phyloP scores from a whole-genome alignment of 2,113 vertebrate species.

The Strix aluco region DNA sequence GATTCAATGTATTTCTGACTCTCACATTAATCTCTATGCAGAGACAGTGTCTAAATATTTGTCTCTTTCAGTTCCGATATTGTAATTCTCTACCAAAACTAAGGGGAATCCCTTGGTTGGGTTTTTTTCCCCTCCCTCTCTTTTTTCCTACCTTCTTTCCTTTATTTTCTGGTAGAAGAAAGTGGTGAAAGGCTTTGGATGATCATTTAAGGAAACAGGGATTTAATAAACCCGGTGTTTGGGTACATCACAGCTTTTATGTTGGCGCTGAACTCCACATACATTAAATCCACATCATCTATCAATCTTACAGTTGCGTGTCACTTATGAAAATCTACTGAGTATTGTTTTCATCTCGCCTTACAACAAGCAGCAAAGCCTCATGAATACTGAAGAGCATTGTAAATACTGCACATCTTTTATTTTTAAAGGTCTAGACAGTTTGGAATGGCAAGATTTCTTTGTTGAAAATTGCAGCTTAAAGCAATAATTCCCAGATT shows the following conservation, averaged over 20 bases:
- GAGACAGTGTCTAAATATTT: slow-evolving; percentile 41
- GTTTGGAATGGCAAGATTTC: slow-evolving; percentile 71
- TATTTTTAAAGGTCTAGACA: slow-evolving; percentile 79
- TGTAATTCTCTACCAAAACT: slow-evolving; percentile 40
- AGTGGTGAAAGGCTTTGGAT: slow-evolving; percentile 14
- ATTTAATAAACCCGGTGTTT: slow-evolving; percentile 62
- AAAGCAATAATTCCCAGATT: slow-evolving; percentile 27
- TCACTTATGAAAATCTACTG: slow-evolving; percentile 86
- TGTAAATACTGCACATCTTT: slow-evolving; percentile 77
- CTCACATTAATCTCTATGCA: slow-evolving; percentile 41
- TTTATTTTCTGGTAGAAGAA: slow-evolving; percentile 22
- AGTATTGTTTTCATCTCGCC: slow-evolving; percentile 84
- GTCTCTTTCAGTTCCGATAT: slow-evolving; percentile 36
- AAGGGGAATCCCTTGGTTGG: neutral
- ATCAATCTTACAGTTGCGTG: slow-evolving; percentile 82
- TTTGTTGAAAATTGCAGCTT: slow-evolving; percentile 68
- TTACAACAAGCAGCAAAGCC: slow-evolving; percentile 78
- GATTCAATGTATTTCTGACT: slow-evolving; percentile 45
- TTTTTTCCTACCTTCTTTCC: neutral
- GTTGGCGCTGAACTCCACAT: slow-evolving; percentile 77
- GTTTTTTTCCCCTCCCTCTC: neutral
- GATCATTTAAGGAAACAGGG: slow-evolving; percentile 58
- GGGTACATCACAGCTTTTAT: slow-evolving; percentile 73
- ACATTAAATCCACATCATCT: slow-evolving; percentile 82
- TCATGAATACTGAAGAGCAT: slow-evolving; percentile 82